Evolutionary conservation across 2,113 vertebrate genomes (phyloP).

Genomic region (Bos indicus): DNA sequence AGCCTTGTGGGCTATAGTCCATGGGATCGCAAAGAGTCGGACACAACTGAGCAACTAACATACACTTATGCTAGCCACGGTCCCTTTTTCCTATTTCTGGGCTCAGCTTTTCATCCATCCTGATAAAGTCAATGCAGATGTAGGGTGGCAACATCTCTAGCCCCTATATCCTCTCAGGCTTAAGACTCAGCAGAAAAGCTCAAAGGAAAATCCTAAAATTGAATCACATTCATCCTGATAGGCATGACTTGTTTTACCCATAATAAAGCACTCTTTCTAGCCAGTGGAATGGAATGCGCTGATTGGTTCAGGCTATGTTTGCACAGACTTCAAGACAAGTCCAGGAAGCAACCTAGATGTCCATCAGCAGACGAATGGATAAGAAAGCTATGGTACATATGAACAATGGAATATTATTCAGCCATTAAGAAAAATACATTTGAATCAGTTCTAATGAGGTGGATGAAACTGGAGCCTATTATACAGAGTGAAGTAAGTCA

Average conservation of each 20-base stretch:
- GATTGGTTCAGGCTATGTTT: neutral
- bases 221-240: neutral
- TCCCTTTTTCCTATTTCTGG: neutral
- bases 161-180: neutral
- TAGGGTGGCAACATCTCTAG: neutral
- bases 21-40: accelerated
- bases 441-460: too few relatives aligned
- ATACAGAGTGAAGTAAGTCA: too few relatives aligned
- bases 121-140: neutral
- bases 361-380: too few relatives aligned
- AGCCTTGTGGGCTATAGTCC: neutral
- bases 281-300: neutral
- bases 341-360: too few relatives aligned
- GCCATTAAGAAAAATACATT: too few relatives aligned
- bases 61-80: neutral
- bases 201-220: neutral
- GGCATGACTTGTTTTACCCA: neutral
- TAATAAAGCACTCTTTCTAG: neutral
- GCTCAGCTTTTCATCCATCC: neutral
- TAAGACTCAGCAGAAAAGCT: neutral
- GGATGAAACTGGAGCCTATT: too few relatives aligned
- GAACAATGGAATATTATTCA: too few relatives aligned
- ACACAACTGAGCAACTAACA: neutral
- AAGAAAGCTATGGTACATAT: too few relatives aligned
- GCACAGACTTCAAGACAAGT: neutral